Evolutionary conservation across 2,113 vertebrate species (phyloP).

Genomic region (Neogale vison): DNA sequence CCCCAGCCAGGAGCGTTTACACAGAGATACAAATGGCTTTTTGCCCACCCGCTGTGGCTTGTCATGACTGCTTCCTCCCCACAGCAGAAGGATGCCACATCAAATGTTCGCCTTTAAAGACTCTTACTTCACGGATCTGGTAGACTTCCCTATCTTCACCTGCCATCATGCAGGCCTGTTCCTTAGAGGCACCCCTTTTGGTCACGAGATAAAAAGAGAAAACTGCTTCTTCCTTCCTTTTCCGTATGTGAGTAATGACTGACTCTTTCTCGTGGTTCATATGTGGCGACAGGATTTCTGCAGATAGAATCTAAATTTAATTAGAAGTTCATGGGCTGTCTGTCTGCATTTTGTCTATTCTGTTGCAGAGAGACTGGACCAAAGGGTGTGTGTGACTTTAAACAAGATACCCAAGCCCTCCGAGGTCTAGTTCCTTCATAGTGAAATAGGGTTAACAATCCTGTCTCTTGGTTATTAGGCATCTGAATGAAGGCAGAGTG

Average conservation of each 20-base stretch:
- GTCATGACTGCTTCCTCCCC: background rate
- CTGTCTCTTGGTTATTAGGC: background rate
- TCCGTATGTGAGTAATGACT: slow-evolving; percentile 48
- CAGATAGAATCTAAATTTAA: background rate
- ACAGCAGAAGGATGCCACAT: accelerated
- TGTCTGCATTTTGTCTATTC: background rate
- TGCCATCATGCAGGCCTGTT: background rate
- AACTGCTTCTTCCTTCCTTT: slow-evolving; percentile 59
- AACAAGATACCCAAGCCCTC: background rate
- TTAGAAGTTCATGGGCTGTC: background rate
- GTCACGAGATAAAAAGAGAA: slow-evolving; percentile 59
- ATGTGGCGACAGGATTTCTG: background rate
- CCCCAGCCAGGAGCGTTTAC: background rate
- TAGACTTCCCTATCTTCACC: background rate
- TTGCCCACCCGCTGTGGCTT: accelerated
- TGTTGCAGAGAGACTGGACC: background rate
- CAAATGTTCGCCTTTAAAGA: background rate
- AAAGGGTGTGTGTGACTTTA: background rate
- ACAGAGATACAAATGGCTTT: background rate
- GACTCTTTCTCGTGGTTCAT: slow-evolving; percentile 18
- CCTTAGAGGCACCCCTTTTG: background rate
- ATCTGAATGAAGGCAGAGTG: background rate
- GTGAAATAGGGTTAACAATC: background rate
- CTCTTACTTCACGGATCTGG: background rate
- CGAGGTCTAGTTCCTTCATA: background rate